Base-by-base conservation (phyloP, 2,888 invertebrate species). In the Apamea sordens region DNA sequence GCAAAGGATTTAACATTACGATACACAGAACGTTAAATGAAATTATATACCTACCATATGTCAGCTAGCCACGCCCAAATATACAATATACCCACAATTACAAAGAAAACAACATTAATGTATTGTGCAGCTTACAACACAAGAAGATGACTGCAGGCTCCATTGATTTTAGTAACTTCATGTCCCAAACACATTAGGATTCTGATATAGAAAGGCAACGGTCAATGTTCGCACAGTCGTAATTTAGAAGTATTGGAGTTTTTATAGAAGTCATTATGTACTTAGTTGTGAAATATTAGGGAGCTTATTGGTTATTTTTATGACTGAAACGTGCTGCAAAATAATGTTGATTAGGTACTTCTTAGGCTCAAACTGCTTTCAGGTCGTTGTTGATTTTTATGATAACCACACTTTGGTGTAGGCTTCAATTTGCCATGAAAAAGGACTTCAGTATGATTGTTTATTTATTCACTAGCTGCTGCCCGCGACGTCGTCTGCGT, bases 211-310 rank as follows among this genome's bases (percentile, higher is more conserved):
- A 50, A 59, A 47, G 41, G 53, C 71, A 56, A 79, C 36, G 71
- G 84, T 79, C 67, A 82, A 84, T 41, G 79, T 10, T 68, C 79
- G 44, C 21, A 50, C 36, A 32, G 79, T 72, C 71, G 67, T 82
- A 79, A 84, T 79, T 84, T 67, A 63, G 56, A 84, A 79, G 65
- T 82, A 81, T 84, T 81, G 71, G 70, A 84, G 65, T 71, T 79
- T 72, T 81, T 79, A 81, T 61, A 64, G 47, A 83, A 80, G 53
- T 83, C 80, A 80, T 83, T 80, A 76, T 18, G 77, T 76, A 50
- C 36, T 76, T 63, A 41, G 47, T 47, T 63, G 36, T 80, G 83
- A 80, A 77, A 68, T 80, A 80, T 80, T 77, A 83, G 68, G 11
- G 63, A 63, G 28, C 8, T 83, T 83, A 80, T 83, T 80, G 68